Evolutionary conservation across 2,888 invertebrate genomes (phyloP).

Genomic region (Endomychus coccineus): DNA sequence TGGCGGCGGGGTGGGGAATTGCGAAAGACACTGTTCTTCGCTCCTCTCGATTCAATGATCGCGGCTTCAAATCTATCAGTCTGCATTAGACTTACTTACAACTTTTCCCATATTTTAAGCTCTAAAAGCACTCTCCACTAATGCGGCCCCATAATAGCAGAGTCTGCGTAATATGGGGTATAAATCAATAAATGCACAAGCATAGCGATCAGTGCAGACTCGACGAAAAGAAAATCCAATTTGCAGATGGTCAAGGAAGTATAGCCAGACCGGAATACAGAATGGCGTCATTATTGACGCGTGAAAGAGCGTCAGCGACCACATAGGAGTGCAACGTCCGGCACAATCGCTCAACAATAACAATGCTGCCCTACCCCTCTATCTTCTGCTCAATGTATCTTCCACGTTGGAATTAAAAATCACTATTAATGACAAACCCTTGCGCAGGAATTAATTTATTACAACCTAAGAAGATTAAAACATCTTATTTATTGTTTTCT

Average conservation of each 20-base stretch:
- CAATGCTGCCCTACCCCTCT: too few species aligned
- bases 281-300: slow-evolving; percentile 13
- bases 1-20: too few species aligned
- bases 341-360: too few species aligned
- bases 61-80: slow-evolving; percentile 38
- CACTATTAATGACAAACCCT: too few species aligned
- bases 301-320: slow-evolving; percentile 8
- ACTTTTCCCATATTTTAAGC: slow-evolving; percentile 41
- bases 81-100: slow-evolving; percentile 39
- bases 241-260: slow-evolving; percentile 15
- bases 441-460: too few species aligned
- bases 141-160: slow-evolving; percentile 30
- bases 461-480: too few species aligned
- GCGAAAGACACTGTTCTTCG: background rate
- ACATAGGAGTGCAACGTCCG: too few species aligned
- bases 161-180: slow-evolving; percentile 27
- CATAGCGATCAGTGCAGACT: too few species aligned
- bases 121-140: slow-evolving; percentile 31
- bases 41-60: slow-evolving; percentile 31
- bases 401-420: too few species aligned
- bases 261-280: slow-evolving; percentile 6
- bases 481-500: too few species aligned
- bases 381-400: too few species aligned
- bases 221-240: slow-evolving; percentile 12
- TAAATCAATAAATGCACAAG: slow-evolving; percentile 35